phyloP scores from a whole-genome alignment of 1,140 invertebrate genomes.

The Drosophila baimaii region DNA sequence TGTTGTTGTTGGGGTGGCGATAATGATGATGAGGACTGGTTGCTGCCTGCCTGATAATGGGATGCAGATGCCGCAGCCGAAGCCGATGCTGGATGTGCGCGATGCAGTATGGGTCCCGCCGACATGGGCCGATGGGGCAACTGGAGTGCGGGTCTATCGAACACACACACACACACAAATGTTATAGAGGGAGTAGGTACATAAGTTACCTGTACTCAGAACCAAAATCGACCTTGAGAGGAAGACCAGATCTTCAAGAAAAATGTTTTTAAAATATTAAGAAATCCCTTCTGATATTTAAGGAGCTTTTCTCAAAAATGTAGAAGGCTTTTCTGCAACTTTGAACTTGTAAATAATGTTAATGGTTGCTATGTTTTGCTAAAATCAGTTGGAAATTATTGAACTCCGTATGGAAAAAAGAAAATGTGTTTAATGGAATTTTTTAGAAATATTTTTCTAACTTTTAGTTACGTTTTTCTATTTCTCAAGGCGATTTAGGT shows the following conservation, averaged over 20 bases:
- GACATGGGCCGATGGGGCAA: constrained; percentile 83
- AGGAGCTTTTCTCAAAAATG: not conserved
- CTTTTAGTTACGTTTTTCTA: too few relatives aligned
- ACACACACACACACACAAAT: constrained; percentile 52
- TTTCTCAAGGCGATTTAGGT: not conserved
- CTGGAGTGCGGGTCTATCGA: constrained; percentile 77
- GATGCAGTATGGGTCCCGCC: constrained; percentile 83
- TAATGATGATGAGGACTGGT: constrained; percentile 58
- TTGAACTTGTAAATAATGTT: not conserved
- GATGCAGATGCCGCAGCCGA: constrained; percentile 48
- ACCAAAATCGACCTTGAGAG: not conserved
- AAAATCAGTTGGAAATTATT: not conserved
- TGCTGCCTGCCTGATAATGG: constrained; percentile 70
- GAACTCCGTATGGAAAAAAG: too few relatives aligned
- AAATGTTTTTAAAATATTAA: not conserved
- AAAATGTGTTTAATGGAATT: too few relatives aligned
- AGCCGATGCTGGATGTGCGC: constrained; percentile 68
- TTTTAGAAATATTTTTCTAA: not conserved
- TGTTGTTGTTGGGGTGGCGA: constrained; percentile 60
- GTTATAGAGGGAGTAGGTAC: constrained; percentile 12
- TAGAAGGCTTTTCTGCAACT: not conserved
- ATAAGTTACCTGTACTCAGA: constrained; percentile 33
- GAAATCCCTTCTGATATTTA: too few relatives aligned
- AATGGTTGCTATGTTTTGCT: not conserved
- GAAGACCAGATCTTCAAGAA: too few relatives aligned